phyloP scores from a whole-genome alignment of 2,113 vertebrate species.

The Tragulus kanchil region DNA sequence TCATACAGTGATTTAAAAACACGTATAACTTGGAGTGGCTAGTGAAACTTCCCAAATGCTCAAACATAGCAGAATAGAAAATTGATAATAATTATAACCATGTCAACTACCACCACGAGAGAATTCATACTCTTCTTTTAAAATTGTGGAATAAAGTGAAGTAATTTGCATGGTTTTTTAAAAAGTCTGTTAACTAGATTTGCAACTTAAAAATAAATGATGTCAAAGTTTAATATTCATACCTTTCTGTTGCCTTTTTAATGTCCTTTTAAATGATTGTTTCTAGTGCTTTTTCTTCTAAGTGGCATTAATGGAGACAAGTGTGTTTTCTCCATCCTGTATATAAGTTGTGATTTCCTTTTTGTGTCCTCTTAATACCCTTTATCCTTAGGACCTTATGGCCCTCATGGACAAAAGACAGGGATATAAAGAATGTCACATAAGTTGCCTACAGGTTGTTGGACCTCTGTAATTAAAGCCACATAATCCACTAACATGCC shows the following conservation, averaged over 20 bases:
- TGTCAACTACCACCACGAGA: not conserved
- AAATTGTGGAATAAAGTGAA: not conserved
- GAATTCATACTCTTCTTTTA: not conserved
- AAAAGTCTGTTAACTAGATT: not conserved
- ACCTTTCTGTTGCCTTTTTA: not conserved
- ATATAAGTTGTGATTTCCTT: constrained; percentile 11
- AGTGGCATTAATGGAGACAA: not conserved
- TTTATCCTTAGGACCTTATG: not conserved
- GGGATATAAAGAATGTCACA: not conserved
- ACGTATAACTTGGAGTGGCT: not conserved
- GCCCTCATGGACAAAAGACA: not conserved
- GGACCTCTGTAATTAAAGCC: not conserved
- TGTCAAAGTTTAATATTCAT: not conserved
- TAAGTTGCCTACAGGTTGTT: not conserved
- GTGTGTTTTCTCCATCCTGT: not conserved
- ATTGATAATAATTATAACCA: not conserved
- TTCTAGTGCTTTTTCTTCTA: constrained; percentile 25
- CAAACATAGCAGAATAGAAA: not conserved
- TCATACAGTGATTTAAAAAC: constrained; percentile 20
- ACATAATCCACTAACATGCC: not conserved
- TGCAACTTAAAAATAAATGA: not conserved
- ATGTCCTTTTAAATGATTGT: not conserved
- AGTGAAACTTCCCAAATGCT: not conserved
- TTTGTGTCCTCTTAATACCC: not conserved
- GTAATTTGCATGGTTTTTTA: not conserved